Conservation (phyloP, 2,113 vertebrate species). For the Aythya baeri region DNA sequence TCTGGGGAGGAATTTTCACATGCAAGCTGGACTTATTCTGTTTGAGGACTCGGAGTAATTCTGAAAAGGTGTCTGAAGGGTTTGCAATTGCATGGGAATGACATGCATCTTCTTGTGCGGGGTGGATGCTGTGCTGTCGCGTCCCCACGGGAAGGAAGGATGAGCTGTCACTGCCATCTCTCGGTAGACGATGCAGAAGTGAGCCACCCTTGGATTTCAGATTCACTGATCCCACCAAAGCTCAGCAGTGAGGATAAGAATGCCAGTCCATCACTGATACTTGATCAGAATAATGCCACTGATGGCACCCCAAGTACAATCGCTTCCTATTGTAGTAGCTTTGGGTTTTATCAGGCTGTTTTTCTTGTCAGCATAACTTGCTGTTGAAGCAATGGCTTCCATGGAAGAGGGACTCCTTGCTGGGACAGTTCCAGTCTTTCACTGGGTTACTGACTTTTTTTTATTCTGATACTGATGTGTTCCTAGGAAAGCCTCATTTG, state of each 20-base stretch:
- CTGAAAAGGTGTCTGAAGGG: fast-evolving
- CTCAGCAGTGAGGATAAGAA: fast-evolving
- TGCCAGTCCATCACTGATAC: background rate
- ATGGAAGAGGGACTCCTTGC: fast-evolving
- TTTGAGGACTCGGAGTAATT: background rate
- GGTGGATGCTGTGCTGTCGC: background rate
- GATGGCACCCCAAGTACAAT: fast-evolving
- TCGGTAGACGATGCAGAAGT: background rate
- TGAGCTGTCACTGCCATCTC: background rate
- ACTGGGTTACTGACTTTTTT: fast-evolving
- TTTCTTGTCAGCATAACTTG: background rate
- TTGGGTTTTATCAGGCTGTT: background rate
- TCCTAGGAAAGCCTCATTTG: background rate
- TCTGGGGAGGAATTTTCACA: background rate
- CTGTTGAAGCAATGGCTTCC: background rate
- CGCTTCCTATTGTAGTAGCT: background rate
- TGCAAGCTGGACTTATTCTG: background rate
- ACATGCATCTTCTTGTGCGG: fast-evolving
- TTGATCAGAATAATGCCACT: background rate
- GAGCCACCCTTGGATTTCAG: background rate
- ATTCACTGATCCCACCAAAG: background rate
- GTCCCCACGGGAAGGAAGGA: fast-evolving
- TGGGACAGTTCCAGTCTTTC: background rate
- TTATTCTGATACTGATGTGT: fast-evolving
- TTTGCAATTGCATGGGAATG: fast-evolving